Conservation (phyloP, 2,888 invertebrate species). For the Andrena bicolor region DNA sequence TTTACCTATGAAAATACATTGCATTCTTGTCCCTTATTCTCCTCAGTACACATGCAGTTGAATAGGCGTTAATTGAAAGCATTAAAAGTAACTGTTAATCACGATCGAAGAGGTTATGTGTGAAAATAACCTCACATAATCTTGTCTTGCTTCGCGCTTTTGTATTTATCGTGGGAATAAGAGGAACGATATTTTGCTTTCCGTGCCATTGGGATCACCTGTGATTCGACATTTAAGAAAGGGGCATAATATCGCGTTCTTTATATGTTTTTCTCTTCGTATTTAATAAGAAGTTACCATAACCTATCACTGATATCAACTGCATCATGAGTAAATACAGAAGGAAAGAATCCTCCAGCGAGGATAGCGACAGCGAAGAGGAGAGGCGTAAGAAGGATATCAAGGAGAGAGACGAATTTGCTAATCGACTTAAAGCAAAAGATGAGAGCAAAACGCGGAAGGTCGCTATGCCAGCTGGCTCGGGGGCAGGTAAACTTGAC, state of each 20-base stretch:
- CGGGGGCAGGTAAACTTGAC: slow-evolving; percentile 77
- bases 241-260: not conserved
- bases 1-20: not conserved
- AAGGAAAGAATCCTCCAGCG: slow-evolving; percentile 86
- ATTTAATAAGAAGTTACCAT: slow-evolving; percentile 11
- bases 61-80: not conserved
- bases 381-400: slow-evolving; percentile 93
- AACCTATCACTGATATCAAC: slow-evolving; percentile 24
- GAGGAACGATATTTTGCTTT: not conserved
- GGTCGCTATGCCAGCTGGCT: slow-evolving; percentile 85
- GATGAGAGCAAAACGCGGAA: slow-evolving; percentile 96
- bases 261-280: not conserved
- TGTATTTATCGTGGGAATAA: not conserved
- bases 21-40: not conserved
- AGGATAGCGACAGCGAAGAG: slow-evolving; percentile 91
- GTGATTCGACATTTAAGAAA: not conserved
- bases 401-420: slow-evolving; percentile 97
- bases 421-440: slow-evolving; percentile 93
- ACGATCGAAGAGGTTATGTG: not conserved
- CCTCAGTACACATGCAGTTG: not conserved
- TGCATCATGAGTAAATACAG: slow-evolving; percentile 82
- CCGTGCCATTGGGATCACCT: not conserved
- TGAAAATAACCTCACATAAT: slow-evolving; percentile 25
- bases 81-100: not conserved
- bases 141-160: not conserved